These are phyloP conservation scores for Xylophagus ater DNA, from an alignment of 2,888 invertebrate genomes.

Conservation along the genomic window DNA sequence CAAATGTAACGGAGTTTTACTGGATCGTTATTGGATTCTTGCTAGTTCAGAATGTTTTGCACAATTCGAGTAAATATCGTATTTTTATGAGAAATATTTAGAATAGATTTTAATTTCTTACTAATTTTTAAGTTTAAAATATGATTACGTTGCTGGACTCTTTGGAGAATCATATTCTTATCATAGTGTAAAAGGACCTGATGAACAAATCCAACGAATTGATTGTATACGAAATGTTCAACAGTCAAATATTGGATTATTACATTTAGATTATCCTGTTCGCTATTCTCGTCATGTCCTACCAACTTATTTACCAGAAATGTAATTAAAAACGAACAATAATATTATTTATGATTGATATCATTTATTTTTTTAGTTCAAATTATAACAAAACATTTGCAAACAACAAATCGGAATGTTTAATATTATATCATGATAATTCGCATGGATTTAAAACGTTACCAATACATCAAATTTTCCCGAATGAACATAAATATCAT, in stretches of 20 bases:
- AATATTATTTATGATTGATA: too few relatives aligned
- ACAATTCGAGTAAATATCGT: constrained; percentile 27
- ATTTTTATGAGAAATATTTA: too few relatives aligned
- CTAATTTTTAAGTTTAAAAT: constrained; percentile 39
- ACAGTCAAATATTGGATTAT: constrained; percentile 47
- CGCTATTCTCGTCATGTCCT: constrained; percentile 52
- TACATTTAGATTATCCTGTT: constrained; percentile 50
- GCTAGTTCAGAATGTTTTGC: constrained; percentile 44
- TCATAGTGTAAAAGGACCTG: constrained; percentile 47
- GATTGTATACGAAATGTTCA: constrained; percentile 47
- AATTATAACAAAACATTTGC: background rate
- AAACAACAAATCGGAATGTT: too few relatives aligned
- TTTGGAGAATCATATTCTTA: constrained; percentile 56
- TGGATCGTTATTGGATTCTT: constrained; percentile 57
- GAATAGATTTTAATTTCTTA: constrained; percentile 6
- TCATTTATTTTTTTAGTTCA: constrained; percentile 6
- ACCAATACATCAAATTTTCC: too few relatives aligned
- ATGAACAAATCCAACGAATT: constrained; percentile 57
- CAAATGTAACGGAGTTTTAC: constrained; percentile 57
- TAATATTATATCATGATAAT: too few relatives aligned
- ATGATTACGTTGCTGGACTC: constrained; percentile 51
- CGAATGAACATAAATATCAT: too few relatives aligned
- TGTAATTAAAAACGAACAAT: constrained; percentile 40
- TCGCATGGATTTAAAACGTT: too few relatives aligned
- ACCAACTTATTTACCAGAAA: constrained; percentile 48